A percentile compares a stretch with the other conserved stretches of the same genome.
Evolutionary conservation across 2,113 vertebrate genomes (phyloP).

Genomic region (Rhinopomastus cyanomelas): DNA sequence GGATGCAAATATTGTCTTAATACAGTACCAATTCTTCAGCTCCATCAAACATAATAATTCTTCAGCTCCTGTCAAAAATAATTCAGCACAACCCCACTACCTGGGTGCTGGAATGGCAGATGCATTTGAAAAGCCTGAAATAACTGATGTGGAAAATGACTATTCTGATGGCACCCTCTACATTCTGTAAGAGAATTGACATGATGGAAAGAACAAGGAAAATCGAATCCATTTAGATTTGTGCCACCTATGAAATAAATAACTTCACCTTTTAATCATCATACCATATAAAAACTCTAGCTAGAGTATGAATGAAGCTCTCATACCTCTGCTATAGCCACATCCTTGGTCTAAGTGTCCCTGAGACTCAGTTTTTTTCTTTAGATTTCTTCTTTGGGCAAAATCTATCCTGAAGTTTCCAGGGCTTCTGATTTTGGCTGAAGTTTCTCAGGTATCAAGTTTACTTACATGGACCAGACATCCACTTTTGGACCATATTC

Average conservation of each 20-base stretch:
- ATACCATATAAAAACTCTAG: not conserved
- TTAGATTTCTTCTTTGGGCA: not conserved
- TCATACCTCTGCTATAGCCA: not conserved
- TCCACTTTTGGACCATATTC: constrained; percentile 88
- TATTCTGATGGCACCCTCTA: not conserved
- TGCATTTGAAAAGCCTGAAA: not conserved
- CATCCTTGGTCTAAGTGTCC: not conserved
- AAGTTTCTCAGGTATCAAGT: not conserved
- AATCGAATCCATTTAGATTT: not conserved
- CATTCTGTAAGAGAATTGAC: not conserved
- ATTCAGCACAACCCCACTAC: no score
- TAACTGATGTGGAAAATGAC: not conserved
- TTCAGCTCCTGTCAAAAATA: not conserved
- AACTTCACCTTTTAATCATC: not conserved
- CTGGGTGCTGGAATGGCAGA: not conserved
- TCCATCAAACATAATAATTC: not conserved
- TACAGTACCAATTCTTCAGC: not conserved
- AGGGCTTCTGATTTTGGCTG: not conserved
- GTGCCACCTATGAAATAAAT: not conserved
- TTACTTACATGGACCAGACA: constrained; percentile 86
- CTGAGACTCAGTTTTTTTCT: not conserved
- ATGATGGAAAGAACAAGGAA: not conserved
- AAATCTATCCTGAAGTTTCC: not conserved
- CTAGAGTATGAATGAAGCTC: not conserved
- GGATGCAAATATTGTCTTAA: not conserved